Percentiles rank a stretch among this genome's conserved stretches.
Evolutionary conservation across 2,888 invertebrate genomes (phyloP).

Genomic region (Mesorhabditis belari): DNA sequence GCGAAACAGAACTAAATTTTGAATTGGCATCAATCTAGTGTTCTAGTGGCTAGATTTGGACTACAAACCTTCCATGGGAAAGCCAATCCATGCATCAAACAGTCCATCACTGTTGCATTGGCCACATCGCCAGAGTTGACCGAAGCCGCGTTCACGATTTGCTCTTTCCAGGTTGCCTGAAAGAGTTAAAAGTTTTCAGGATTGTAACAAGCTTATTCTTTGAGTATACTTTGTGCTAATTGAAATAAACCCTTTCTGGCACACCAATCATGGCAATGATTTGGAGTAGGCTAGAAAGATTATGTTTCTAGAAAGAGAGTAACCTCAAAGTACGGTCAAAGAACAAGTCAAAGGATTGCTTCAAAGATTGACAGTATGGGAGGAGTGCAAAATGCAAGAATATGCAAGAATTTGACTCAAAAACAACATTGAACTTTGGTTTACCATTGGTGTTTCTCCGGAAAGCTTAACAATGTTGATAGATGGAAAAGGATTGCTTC

Average conservation of each 20-base stretch:
- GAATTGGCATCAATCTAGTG: background rate
- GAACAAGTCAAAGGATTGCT: too few relatives aligned
- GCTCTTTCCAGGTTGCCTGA: constrained; percentile 47
- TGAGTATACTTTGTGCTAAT: constrained; percentile 35
- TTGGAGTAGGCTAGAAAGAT: too few relatives aligned
- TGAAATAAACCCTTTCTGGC: too few relatives aligned
- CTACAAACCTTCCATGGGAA: constrained; percentile 29
- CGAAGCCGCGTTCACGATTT: constrained; percentile 59
- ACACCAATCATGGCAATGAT: too few relatives aligned
- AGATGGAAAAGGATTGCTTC: background rate
- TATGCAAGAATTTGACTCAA: too few relatives aligned
- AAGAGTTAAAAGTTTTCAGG: background rate
- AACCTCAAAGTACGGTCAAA: too few relatives aligned
- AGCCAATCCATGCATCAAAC: constrained; percentile 59
- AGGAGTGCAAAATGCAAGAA: too few relatives aligned
- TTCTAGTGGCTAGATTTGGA: background rate
- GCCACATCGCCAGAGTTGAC: constrained; percentile 63
- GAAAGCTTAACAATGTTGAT: too few relatives aligned
- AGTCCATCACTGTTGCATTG: constrained; percentile 59
- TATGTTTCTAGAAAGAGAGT: too few relatives aligned
- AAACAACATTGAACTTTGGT: too few relatives aligned
- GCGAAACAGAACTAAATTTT: constrained; percentile 56
- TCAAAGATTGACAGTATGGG: too few relatives aligned
- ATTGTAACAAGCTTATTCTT: background rate
- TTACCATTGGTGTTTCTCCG: too few relatives aligned